Conservation (phyloP, 2,113 vertebrate species). For the Megaptera novaeangliae region DNA sequence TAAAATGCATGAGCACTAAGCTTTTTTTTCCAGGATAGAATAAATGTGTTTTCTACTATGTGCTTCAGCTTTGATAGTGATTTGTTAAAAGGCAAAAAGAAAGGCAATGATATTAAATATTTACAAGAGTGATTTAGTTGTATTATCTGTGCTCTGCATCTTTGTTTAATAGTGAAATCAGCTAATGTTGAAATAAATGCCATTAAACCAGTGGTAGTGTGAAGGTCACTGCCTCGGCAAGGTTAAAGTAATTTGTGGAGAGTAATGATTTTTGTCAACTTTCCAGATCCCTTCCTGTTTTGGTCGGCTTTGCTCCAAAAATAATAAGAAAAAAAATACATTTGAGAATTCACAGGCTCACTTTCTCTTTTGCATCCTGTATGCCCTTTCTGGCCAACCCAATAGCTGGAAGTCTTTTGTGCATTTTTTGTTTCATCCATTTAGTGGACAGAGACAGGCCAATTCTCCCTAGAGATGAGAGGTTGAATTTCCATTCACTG, state of each 20-base stretch:
- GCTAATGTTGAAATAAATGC: slow-evolving; percentile 80
- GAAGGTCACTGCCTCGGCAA: slow-evolving; percentile 81
- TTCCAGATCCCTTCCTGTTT: slow-evolving; percentile 68
- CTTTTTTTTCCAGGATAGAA: slow-evolving; percentile 79
- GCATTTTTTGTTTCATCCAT: slow-evolving; percentile 44
- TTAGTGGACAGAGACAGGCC: slow-evolving; percentile 33
- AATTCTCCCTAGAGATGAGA: slow-evolving; percentile 36
- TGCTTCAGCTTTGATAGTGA: slow-evolving; percentile 81
- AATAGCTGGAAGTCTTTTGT: slow-evolving; percentile 40
- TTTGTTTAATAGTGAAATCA: slow-evolving; percentile 83
- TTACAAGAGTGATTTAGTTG: slow-evolving; percentile 85
- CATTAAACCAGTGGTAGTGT: slow-evolving; percentile 75
- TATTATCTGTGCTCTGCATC: slow-evolving; percentile 79
- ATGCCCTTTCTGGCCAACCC: slow-evolving; percentile 48
- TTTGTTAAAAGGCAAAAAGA: slow-evolving; percentile 81
- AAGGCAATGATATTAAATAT: slow-evolving; percentile 84
- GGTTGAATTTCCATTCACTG: slow-evolving; percentile 25
- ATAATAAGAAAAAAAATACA: slow-evolving; percentile 69
- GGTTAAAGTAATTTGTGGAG: slow-evolving; percentile 80
- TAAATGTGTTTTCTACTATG: slow-evolving; percentile 82
- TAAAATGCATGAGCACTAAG: slow-evolving; percentile 82
- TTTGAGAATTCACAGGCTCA: slow-evolving; percentile 52
- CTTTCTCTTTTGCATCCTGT: slow-evolving; percentile 49
- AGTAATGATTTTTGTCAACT: slow-evolving; percentile 80
- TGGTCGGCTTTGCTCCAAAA: slow-evolving; percentile 73